These are phyloP conservation scores for Anolis carolinensis DNA, from an alignment of 2,113 vertebrate genomes.

Conservation along the genomic window DNA sequence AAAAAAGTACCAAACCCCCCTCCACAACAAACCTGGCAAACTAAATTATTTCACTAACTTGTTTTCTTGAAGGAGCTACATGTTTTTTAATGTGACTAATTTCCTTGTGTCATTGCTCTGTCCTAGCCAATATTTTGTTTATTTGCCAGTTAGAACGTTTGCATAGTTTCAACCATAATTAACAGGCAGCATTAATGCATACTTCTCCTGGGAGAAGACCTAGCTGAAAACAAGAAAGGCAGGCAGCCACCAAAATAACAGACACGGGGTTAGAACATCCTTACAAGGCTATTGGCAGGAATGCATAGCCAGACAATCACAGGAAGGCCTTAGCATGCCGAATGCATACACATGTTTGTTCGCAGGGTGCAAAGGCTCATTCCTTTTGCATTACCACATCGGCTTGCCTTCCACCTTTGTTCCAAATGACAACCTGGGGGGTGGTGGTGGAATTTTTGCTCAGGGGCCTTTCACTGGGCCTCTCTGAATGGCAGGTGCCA, in stretches of 20 bases:
- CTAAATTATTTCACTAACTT: not conserved
- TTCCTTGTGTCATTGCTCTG: not conserved
- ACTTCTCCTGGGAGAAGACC: not conserved
- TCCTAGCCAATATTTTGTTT: not conserved
- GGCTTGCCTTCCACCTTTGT: not conserved
- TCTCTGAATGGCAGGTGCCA: not conserved
- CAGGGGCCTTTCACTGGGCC: not conserved
- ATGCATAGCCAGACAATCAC: conserved; percentile 29
- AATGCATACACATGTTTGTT: conserved; percentile 26
- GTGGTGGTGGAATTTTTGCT: not conserved
- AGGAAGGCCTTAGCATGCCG: conserved; percentile 12
- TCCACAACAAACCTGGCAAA: not conserved
- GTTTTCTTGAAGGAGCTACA: no score
- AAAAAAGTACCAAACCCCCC: not conserved
- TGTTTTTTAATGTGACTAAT: not conserved
- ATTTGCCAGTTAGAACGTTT: not conserved
- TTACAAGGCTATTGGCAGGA: conserved; percentile 4
- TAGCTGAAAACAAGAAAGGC: not conserved
- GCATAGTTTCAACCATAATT: not conserved
- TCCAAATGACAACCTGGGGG: not conserved
- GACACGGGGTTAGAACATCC: not conserved
- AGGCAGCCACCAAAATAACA: not conserved
- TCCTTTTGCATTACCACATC: not conserved
- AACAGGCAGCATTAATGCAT: no score
- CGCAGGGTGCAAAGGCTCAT: not conserved